These are phyloP conservation scores for Peromyscus leucopus DNA, from an alignment of 2,113 vertebrate species.

Conservation along the genomic window DNA sequence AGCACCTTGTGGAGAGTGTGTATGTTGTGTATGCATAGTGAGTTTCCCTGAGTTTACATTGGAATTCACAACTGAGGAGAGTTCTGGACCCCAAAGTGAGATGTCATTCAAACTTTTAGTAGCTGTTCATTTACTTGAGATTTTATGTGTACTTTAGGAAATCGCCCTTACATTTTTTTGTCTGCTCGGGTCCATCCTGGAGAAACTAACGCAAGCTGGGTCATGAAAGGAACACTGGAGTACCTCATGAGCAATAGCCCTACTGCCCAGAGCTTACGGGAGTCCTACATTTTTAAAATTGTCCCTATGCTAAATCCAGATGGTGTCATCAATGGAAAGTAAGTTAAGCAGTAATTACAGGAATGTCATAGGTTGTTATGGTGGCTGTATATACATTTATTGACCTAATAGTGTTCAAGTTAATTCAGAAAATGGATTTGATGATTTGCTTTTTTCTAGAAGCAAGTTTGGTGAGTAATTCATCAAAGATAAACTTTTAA, in stretches of 20 bases:
- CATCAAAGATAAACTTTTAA: conserved; percentile 44
- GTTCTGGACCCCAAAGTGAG: conserved; percentile 48
- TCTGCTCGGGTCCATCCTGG: conserved; percentile 97
- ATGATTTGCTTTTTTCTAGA: conserved; percentile 56
- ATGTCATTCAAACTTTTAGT: conserved; percentile 18
- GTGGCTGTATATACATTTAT: conserved; percentile 17
- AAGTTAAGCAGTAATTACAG: conserved; percentile 84
- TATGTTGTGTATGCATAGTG: not conserved
- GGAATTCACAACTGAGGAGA: conserved; percentile 15
- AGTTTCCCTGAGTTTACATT: conserved; percentile 22
- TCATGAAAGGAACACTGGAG: conserved; percentile 99
- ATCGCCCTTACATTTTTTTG: conserved; percentile 97
- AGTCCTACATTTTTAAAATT: conserved; percentile 99
- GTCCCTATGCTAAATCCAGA: conserved; percentile 99
- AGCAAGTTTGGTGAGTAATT: conserved; percentile 34
- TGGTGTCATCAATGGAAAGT: conserved; percentile 99
- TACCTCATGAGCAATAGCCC: conserved; percentile 95
- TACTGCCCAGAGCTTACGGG: conserved; percentile 93
- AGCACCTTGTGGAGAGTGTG: not conserved
- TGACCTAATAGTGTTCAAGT: not conserved
- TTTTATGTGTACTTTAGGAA: conserved; percentile 88
- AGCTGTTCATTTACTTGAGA: conserved; percentile 43
- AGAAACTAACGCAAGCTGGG: conserved; percentile 99
- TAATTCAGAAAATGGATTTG: conserved; percentile 38
- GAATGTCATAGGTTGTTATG: conserved; percentile 30